Base-by-base conservation (phyloP, 1,140 invertebrate species). In the Drosophila parabipectinata region DNA sequence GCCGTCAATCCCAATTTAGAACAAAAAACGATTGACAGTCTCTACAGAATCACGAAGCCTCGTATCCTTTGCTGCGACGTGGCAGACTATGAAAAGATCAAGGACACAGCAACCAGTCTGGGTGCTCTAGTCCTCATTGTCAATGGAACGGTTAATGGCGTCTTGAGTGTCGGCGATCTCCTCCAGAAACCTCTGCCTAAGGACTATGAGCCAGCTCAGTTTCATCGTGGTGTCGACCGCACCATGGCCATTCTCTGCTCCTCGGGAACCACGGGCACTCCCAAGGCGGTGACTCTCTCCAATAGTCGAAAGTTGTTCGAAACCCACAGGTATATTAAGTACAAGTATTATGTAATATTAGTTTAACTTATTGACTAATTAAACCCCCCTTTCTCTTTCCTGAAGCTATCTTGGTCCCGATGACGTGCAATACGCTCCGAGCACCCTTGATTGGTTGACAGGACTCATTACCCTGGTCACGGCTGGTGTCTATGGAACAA, bases 261-360 rank as follows among this genome's bases (percentile, higher is more conserved):
- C 0, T 96, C 95, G 60, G 96, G 96, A n/a, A 97, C 96, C 4
- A 97, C 96, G 21, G 96, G 96, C 37, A 91, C 94, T 12, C 96
- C 96, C 1, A 97, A 97, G 92, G 96, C 95, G 9, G 96, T 96
- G 0, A 94, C 95, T 82, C 91, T 97, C 8, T 95, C 95, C 1
- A 96, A 96, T 67, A 87, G 81, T 3, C 77, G 82, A 6, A 73
- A 74, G 24, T 54, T 85, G 4, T 85, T 85, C 28, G 82, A 87
- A 24, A 32, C 26, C 0, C 78, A 81, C 34, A 81, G 81, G 81
- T 85, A 34, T 4, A 7, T 28, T 30, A 3, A 4, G 47, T n/a
- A 15, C 9, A 18, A 30, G 1, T 5, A 9, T 21, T 18, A 12
- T 44, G 3, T 14, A 44, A 14, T 44, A 44, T 28, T 28, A 28